Conservation (phyloP, 2,797 vertebrate genomes). For the Gymnothorax javanicus region DNA sequence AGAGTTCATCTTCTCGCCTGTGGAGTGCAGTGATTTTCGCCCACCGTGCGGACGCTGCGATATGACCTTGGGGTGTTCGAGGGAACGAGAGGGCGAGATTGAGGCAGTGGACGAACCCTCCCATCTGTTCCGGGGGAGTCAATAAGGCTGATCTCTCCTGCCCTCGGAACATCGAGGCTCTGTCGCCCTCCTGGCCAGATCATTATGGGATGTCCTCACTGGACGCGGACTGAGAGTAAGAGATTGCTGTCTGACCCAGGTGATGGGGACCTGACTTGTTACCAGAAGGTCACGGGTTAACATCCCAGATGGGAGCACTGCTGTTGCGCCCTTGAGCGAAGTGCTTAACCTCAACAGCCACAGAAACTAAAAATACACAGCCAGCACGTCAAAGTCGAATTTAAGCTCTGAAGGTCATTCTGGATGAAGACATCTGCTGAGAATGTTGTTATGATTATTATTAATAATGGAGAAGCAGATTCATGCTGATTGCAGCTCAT, state of each 20-base stretch:
- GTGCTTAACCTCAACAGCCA: neutral
- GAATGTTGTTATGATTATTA: neutral
- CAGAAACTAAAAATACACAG: neutral
- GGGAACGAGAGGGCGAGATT: neutral
- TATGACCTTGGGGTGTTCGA: constrained; percentile 30
- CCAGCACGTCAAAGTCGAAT: neutral
- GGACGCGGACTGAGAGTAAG: neutral
- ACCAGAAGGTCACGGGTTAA: neutral
- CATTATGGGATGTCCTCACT: neutral
- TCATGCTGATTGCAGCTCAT: neutral
- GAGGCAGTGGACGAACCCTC: neutral
- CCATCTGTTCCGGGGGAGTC: constrained; percentile 14
- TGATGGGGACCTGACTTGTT: neutral
- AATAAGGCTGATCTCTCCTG: neutral
- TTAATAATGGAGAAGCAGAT: neutral
- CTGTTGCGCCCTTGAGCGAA: neutral
- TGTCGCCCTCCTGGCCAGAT: neutral
- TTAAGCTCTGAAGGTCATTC: neutral
- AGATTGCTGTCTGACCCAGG: neutral
- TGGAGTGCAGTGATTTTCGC: constrained; percentile 29
- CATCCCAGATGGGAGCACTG: constrained; percentile 10
- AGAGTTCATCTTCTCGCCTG: constrained; percentile 50
- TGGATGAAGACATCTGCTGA: neutral
- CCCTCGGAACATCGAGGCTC: neutral
- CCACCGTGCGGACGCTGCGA: constrained; percentile 27